Base-by-base conservation (phyloP, 2,888 invertebrate species). In the Magallana nippona region DNA sequence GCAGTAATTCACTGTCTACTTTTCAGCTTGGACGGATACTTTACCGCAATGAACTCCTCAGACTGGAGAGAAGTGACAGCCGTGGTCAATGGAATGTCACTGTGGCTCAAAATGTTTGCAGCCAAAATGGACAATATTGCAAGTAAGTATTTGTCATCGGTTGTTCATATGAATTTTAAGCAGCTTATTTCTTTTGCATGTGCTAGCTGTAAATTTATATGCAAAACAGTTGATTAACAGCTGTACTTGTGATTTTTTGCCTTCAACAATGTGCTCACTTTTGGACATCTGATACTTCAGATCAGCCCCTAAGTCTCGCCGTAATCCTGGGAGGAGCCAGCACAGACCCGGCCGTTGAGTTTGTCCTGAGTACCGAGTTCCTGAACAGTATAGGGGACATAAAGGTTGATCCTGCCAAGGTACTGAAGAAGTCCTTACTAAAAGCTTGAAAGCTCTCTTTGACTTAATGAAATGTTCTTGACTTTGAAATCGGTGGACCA, bases 251-350 rank as follows among this genome's bases (percentile, higher is more conserved):
- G n/a, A n/a, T n/a, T n/a, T n/a, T n/a, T n/a, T n/a, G n/a, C n/a
- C n/a, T n/a, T n/a, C n/a, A n/a, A n/a, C n/a, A n/a, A n/a, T n/a
- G n/a, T n/a, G n/a, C n/a, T n/a, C n/a, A n/a, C n/a, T n/a, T n/a
- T n/a, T n/a, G n/a, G n/a, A n/a, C n/a, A n/a, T 55, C 55, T 57
- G 22, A 22, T 22, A 63, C 22, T 79, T 44, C 84, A 89, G 89
- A 81, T 19, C 78, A 87, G 55, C 89, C 89, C 19, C 78, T 89
- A 58, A 89, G 82, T 62, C 32, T 90, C 19, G 82, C 82, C 11
- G 22, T 82, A 15, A 77, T 89, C 77, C 22, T 89, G 79, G 87
- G 86, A 77, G 86, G 87, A 77, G 87, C 87, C 10, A 86, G 85
- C 32, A 79, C 88, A 55, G 87, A 87, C 60, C 80, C 81, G 15